These are phyloP conservation scores for Thysanoteuthis rhombus DNA, from an alignment of 2,888 invertebrate genomes.

Conservation along the genomic window DNA sequence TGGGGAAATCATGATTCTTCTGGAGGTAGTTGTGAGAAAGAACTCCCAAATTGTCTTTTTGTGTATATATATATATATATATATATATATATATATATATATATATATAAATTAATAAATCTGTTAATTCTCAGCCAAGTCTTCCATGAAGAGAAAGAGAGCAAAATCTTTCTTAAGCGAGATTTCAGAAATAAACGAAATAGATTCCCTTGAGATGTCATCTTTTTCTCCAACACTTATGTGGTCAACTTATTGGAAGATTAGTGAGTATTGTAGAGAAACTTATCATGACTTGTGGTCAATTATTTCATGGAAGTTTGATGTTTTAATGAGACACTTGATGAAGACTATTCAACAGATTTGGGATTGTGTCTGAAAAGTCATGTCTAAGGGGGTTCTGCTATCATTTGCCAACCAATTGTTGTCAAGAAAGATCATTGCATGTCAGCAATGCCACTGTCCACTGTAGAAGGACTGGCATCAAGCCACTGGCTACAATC, in stretches of 20 bases:
- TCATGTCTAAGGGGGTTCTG: too few relatives aligned
- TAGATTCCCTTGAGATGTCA: neutral
- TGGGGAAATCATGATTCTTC: too few relatives aligned
- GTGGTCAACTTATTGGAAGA: neutral
- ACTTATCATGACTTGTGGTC: neutral
- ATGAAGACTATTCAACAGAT: too few relatives aligned
- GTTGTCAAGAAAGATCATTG: neutral
- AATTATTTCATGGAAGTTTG: too few relatives aligned
- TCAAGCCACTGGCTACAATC: neutral
- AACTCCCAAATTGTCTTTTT: too few relatives aligned
- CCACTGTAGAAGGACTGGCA: constrained; percentile 12
- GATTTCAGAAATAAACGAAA: neutral
- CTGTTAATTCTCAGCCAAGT: neutral
- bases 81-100: too few relatives aligned
- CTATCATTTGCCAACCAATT: neutral
- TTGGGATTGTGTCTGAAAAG: too few relatives aligned
- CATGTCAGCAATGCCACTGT: neutral
- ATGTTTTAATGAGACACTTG: too few relatives aligned
- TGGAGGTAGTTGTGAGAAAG: too few relatives aligned
- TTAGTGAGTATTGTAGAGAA: neutral
- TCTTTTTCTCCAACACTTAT: neutral
- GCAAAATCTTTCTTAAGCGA: neutral
- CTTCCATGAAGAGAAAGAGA: neutral
- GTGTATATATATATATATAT: too few relatives aligned
- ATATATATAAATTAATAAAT: too few relatives aligned